Evolutionary conservation across 2,888 invertebrate genomes (phyloP).

Genomic region (Melitaea athalia): DNA sequence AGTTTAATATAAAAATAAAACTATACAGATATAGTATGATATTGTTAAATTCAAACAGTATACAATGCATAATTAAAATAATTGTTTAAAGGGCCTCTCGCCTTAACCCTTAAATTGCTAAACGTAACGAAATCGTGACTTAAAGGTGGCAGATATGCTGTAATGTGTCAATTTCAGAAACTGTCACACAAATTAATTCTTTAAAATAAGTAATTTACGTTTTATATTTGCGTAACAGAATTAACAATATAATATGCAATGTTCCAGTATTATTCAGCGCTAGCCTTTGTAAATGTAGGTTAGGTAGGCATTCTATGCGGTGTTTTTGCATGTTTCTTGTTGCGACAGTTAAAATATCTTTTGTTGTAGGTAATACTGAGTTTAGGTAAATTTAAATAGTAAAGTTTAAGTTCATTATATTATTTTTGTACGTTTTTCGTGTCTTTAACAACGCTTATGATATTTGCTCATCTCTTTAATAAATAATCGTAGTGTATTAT

Average conservation of each 20-base stretch:
- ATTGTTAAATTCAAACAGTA: constrained; percentile 1
- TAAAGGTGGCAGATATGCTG: constrained; percentile 9
- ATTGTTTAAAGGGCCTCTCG: constrained; percentile 27
- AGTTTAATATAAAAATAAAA: neutral
- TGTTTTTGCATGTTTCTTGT: constrained; percentile 23
- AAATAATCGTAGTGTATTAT: too few relatives aligned
- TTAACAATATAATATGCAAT: constrained; percentile 9
- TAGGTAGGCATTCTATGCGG: constrained; percentile 25
- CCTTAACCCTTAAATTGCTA: constrained; percentile 34
- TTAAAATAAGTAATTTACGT: constrained; percentile 7
- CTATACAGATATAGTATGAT: neutral
- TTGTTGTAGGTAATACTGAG: neutral
- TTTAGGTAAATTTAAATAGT: neutral
- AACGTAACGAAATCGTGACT: constrained; percentile 35
- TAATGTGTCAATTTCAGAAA: constrained; percentile 12
- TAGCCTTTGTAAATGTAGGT: constrained; percentile 32
- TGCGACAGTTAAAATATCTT: constrained; percentile 5
- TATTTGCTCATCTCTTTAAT: too few relatives aligned
- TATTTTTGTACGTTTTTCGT: neutral
- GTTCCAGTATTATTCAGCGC: constrained; percentile 23
- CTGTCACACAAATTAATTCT: constrained; percentile 9
- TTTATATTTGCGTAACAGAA: constrained; percentile 17
- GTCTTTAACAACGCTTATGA: too few relatives aligned
- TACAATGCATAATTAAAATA: constrained; percentile 19
- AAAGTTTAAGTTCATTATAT: neutral